These are phyloP conservation scores for Heterotilapia buettikoferi DNA, from an alignment of 2,113 vertebrate genomes.

Conservation along the genomic window DNA sequence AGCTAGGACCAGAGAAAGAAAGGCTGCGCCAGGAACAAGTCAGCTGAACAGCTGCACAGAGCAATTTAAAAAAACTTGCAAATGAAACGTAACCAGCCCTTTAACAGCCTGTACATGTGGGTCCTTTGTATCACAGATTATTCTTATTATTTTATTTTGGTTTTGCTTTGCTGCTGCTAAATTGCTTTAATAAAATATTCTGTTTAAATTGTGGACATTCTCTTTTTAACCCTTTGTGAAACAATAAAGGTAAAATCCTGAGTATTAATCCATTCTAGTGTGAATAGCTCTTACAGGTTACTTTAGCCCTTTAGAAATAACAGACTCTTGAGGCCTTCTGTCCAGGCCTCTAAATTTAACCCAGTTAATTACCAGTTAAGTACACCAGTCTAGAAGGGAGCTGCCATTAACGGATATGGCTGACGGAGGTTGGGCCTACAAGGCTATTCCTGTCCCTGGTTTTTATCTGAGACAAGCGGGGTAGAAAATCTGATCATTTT, in stretches of 20 bases:
- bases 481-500: background rate
- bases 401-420: background rate
- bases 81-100: background rate
- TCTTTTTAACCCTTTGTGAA: background rate
- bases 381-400: background rate
- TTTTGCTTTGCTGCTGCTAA: background rate
- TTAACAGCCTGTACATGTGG: background rate
- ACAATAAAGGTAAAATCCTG: background rate
- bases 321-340: background rate
- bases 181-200: background rate
- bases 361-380: background rate
- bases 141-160: background rate
- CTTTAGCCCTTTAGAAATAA: background rate
- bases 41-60: background rate
- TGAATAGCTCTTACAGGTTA: background rate
- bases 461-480: background rate
- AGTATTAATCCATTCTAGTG: background rate
- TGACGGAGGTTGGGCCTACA: background rate
- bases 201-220: background rate
- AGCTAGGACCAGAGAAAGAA: background rate
- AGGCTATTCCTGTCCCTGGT: background rate
- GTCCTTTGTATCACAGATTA: background rate
- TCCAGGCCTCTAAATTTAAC: background rate
- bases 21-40: background rate
- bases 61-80: background rate